Percentiles rank a stretch among this genome's conserved stretches.
phyloP scores from a whole-genome alignment of 2,113 vertebrate genomes.

The Cyprinus carpio region DNA sequence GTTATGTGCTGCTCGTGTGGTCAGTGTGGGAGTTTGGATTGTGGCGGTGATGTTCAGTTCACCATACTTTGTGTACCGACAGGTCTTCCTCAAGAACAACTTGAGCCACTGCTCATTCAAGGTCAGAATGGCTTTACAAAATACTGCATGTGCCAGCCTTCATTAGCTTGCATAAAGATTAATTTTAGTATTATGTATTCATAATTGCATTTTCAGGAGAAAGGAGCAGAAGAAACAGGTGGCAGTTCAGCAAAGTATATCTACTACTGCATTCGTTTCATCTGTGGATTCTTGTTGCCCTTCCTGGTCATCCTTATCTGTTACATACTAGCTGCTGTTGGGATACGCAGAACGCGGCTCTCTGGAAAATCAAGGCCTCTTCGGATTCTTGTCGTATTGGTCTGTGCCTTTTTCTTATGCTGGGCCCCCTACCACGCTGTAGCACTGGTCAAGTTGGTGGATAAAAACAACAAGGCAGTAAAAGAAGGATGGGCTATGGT shows the following conservation, averaged over 20 bases:
- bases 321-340: too few relatives aligned
- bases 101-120: background rate
- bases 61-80: background rate
- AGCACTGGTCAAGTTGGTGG: slow-evolving; percentile 68
- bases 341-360: too few relatives aligned
- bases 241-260: too few relatives aligned
- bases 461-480: slow-evolving; percentile 57
- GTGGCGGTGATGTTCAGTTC: background rate
- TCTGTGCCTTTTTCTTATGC: too few relatives aligned
- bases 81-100: background rate
- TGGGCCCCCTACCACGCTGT: too few relatives aligned
- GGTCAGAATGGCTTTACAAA: background rate
- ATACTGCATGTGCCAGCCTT: background rate
- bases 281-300: too few relatives aligned
- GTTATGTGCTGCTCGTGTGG: too few relatives aligned
- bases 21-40: background rate
- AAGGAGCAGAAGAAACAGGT: slow-evolving; percentile 14
- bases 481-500: slow-evolving; percentile 64
- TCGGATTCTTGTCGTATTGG: too few relatives aligned
- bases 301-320: too few relatives aligned
- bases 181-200: background rate
- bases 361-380: too few relatives aligned
- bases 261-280: too few relatives aligned
- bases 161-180: too few relatives aligned
- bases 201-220: slow-evolving; percentile 29